Conservation (phyloP, 2,113 vertebrate genomes). For the Myotis brandtii region DNA sequence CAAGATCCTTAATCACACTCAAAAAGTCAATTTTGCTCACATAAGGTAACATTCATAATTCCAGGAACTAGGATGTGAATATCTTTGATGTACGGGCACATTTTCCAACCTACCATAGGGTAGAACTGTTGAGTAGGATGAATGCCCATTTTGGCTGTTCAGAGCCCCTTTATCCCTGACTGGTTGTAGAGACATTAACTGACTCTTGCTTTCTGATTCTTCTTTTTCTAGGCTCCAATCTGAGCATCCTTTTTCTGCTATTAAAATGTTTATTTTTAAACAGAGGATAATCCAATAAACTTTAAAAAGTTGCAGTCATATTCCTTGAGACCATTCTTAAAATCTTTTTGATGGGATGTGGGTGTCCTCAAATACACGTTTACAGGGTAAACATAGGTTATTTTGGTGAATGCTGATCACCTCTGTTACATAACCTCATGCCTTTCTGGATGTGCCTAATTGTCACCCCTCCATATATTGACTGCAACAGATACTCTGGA, state of each 20-base stretch:
- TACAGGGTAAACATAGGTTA: not conserved
- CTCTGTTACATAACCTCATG: constrained; percentile 36
- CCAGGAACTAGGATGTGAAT: not conserved
- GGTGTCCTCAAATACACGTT: constrained; percentile 12
- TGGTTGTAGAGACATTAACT: not conserved
- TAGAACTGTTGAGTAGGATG: not conserved
- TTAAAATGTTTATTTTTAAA: not conserved
- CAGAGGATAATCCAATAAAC: not conserved
- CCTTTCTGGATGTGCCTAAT: constrained; percentile 24
- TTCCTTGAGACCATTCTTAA: not conserved
- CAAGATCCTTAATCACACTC: not conserved
- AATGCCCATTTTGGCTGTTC: not conserved
- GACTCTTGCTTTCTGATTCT: constrained; percentile 20
- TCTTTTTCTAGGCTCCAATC: not conserved
- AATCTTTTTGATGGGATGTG: not conserved
- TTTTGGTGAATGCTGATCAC: constrained; percentile 42
- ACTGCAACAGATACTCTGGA: not conserved
- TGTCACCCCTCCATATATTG: not conserved
- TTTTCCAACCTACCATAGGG: not conserved
- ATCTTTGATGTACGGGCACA: not conserved
- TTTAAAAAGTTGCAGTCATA: constrained; percentile 22
- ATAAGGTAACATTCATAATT: not conserved
- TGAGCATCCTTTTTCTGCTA: not conserved
- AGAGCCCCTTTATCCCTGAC: not conserved
- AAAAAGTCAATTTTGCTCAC: constrained; percentile 21